Base-by-base conservation (phyloP, 2,888 invertebrate species). In the Lithophane socia region DNA sequence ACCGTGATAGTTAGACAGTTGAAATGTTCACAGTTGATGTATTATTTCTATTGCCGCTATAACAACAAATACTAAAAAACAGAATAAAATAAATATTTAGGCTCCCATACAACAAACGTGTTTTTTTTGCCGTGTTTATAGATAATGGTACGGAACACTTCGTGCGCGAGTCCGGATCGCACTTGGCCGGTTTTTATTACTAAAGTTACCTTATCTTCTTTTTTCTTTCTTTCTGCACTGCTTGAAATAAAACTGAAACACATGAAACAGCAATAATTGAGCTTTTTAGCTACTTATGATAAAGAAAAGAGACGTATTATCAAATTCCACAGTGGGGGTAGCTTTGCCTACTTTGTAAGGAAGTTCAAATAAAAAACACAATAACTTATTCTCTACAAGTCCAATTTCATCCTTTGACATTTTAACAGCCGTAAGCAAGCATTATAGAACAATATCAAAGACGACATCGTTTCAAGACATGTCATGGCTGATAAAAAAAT, bases 401-500 rank as follows among this genome's bases (percentile, higher is more conserved):
- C 16, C 29, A 60, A 82, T 60, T 65, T 49, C 18, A 18, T 29
- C 13, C 8, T 61, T 61, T 49, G 60, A 83, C 60, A 79, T 66
- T 37, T 29, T 21, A 76, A 61, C 18, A 58, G 42, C 9, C 21
- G 18, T 44, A 13, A 81, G n/a, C 42, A 74, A 24, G n/a, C 42
- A 64, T 64, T 73, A 56, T 0, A 58, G 5, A 52, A 58, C 12
- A 58, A 75, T 64, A 42, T 64, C 13, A 66, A 65, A 75, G 13
- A 13, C 2, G 21, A 29, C 42, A 29, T 58, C 0, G 0, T 2
- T 65, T 54, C 29, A 83, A 61, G 77, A 44, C 47, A 65, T 60
- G 61, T 77, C 67, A 64, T 13, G 37, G 1, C 1, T 67, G 52
- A 83, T 79, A 79, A 49, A 78, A 77, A 78, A 47, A 79, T 3